A percentile compares a stretch with the other conserved stretches of the same genome.
Evolutionary conservation across 2,797 vertebrate species (phyloP).

Genomic region (Enteromius argenteus): DNA sequence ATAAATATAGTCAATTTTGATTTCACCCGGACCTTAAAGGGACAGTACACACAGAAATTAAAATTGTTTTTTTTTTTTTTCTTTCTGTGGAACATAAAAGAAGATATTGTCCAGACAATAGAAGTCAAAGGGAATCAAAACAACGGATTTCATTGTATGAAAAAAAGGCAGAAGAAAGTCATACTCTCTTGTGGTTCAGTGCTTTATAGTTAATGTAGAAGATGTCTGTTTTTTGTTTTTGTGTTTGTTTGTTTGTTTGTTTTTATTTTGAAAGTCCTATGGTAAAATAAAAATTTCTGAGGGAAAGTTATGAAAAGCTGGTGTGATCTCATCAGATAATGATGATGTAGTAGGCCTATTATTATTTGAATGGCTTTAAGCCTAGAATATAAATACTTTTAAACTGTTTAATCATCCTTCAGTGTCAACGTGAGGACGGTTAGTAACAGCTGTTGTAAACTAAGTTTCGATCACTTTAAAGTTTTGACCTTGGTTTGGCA

Average conservation of each 20-base stretch:
- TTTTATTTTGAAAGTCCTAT: background rate
- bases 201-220: background rate
- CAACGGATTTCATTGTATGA: background rate
- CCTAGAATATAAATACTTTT: background rate
- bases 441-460: constrained; percentile 5
- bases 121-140: background rate
- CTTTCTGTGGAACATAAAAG: background rate
- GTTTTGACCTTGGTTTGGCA: constrained; percentile 27
- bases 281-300: background rate
- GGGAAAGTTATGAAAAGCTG: background rate
- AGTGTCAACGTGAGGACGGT: background rate
- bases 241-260: no score
- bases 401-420: background rate
- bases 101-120: background rate
- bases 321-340: background rate
- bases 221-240: no score
- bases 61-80: background rate
- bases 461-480: constrained; percentile 8
- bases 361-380: background rate
- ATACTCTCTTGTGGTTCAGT: background rate
- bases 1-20: no score
- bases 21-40: no score
- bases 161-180: background rate
- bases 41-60: background rate
- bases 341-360: background rate